Conservation (phyloP, 2,888 invertebrate species). For the Melinaea marsaeus region DNA sequence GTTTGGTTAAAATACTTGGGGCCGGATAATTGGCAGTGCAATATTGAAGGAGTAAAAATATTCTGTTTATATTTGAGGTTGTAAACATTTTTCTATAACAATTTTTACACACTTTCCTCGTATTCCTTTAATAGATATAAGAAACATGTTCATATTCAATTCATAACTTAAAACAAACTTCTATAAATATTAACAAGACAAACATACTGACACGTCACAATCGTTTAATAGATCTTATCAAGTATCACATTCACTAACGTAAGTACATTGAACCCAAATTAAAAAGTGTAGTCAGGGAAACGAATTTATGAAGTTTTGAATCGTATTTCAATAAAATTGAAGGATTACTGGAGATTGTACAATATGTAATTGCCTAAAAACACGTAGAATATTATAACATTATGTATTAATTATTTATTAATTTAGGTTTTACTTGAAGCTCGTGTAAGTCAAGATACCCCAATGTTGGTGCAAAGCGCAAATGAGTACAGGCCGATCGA, state of each 20-base stretch:
- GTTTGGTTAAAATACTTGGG: constrained; percentile 22
- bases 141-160: too few species aligned
- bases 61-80: neutral
- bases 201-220: constrained; percentile 22
- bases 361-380: neutral
- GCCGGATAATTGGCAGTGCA: constrained; percentile 16
- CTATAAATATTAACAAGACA: constrained; percentile 20
- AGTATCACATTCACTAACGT: constrained; percentile 20
- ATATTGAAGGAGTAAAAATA: neutral
- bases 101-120: too few species aligned
- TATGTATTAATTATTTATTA: constrained; percentile 21
- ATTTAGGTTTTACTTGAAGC: constrained; percentile 48
- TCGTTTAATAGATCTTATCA: constrained; percentile 22
- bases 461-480: constrained; percentile 61
- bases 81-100: too few species aligned
- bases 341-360: too few species aligned
- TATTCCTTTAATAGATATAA: too few species aligned
- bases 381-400: neutral
- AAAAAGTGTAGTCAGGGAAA: constrained; percentile 15
- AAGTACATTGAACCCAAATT: constrained; percentile 14
- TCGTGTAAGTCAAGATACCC: constrained; percentile 51
- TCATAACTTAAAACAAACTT: constrained; percentile 4
- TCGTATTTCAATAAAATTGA: too few species aligned
- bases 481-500: constrained; percentile 73
- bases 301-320: neutral